Percentiles rank a stretch among this genome's conserved stretches.
These are phyloP conservation scores for Psylliodes chrysocephalus DNA, from an alignment of 2,888 invertebrate species.

Conservation along the genomic window DNA sequence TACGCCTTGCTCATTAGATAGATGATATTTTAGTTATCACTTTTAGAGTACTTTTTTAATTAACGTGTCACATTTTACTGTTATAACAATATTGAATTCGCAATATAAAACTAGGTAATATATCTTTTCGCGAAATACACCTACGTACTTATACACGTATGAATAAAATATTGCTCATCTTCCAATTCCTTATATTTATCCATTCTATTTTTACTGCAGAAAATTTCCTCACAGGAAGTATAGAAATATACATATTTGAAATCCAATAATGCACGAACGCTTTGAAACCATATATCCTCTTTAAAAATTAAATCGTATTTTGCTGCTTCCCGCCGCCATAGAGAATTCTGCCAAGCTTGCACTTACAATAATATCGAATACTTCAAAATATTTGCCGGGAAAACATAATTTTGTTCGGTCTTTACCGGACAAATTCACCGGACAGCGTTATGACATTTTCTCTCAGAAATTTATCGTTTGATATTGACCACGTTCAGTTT, in stretches of 20 bases:
- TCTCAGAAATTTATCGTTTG: slow-evolving; percentile 15
- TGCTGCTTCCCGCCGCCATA: slow-evolving; percentile 35
- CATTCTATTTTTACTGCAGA: not conserved
- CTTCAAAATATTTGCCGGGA: slow-evolving; percentile 51
- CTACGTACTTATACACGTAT: not conserved
- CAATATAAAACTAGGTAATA: not conserved
- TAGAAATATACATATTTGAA: slow-evolving; percentile 30
- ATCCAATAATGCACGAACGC: slow-evolving; percentile 21
- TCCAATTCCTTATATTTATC: not conserved
- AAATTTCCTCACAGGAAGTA: slow-evolving; percentile 2
- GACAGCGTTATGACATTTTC: slow-evolving; percentile 9
- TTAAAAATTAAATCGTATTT: slow-evolving; percentile 21
- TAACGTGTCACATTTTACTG: too few relatives aligned
- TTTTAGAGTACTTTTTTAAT: too few relatives aligned
- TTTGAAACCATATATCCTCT: slow-evolving; percentile 7
- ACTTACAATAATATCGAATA: slow-evolving; percentile 50
- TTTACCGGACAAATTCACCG: slow-evolving; percentile 9
- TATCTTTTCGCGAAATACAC: too few relatives aligned
- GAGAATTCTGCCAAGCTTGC: slow-evolving; percentile 38
- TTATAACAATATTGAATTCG: too few relatives aligned
- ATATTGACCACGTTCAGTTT: not conserved
- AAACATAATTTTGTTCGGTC: slow-evolving; percentile 50
- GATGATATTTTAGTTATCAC: too few relatives aligned
- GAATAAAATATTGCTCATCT: not conserved
- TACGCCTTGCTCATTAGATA: too few relatives aligned